These are phyloP conservation scores for Trachops cirrhosus DNA, from an alignment of 2,797 vertebrate species.

Conservation along the genomic window DNA sequence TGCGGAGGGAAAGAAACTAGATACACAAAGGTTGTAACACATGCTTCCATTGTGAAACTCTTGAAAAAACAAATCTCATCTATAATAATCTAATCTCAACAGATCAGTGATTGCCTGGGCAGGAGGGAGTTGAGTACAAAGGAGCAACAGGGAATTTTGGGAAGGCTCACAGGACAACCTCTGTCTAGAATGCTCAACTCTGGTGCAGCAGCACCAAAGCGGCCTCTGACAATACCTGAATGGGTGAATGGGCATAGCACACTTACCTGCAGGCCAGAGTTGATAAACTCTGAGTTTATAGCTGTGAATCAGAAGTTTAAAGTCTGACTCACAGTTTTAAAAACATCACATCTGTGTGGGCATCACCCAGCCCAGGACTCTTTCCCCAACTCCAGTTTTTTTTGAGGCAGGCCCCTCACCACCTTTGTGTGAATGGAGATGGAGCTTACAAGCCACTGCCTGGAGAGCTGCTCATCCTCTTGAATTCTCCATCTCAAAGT, in stretches of 20 bases:
- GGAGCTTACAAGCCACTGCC: background rate
- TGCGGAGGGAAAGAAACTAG: background rate
- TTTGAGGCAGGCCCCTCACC: background rate
- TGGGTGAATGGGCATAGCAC: fast-evolving
- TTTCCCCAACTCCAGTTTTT: background rate
- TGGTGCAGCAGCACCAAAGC: too few relatives aligned
- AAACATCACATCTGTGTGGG: background rate
- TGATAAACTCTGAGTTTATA: fast-evolving
- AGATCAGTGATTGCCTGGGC: background rate
- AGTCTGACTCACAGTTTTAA: background rate
- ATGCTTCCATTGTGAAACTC: background rate
- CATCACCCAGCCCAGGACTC: background rate
- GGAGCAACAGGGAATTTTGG: background rate
- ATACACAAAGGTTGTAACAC: background rate
- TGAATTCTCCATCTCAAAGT: background rate
- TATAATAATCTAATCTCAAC: background rate
- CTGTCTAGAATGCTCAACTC: background rate
- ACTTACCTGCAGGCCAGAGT: background rate
- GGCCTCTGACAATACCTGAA: fast-evolving
- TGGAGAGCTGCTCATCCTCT: background rate
- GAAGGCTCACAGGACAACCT: background rate
- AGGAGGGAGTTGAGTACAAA: background rate
- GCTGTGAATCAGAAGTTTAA: too few relatives aligned
- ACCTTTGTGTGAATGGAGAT: background rate
- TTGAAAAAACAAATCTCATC: background rate